Conservation (phyloP, 2,113 vertebrate genomes). For the Microcebus griseorufus region DNA sequence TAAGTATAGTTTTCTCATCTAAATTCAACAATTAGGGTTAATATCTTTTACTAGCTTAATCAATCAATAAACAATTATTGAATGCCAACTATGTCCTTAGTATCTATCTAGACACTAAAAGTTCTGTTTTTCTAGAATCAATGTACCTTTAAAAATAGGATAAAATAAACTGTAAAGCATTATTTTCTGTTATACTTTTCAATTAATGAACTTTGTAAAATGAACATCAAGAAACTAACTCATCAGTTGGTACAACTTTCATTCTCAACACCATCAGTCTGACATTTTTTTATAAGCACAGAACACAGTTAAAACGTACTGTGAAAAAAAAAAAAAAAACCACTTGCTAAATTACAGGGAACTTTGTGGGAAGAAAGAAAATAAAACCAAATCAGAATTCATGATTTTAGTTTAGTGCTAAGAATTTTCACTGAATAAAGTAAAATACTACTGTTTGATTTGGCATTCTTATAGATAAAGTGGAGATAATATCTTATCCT, state of each 20-base stretch:
- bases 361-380: conserved; percentile 58
- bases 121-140: conserved; percentile 31
- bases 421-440: conserved; percentile 37
- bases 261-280: conserved; percentile 63
- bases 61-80: conserved; percentile 44
- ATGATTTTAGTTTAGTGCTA: conserved; percentile 45
- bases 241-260: conserved; percentile 70
- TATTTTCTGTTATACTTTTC: conserved; percentile 61
- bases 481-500: background rate
- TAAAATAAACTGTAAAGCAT: conserved; percentile 26
- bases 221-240: conserved; percentile 74
- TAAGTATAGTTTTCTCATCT: background rate
- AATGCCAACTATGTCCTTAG: conserved; percentile 24
- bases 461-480: background rate
- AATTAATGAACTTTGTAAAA: conserved; percentile 73
- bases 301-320: conserved; percentile 69
- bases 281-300: conserved; percentile 72
- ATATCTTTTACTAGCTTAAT: conserved; percentile 46
- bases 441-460: background rate
- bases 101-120: conserved; percentile 4
- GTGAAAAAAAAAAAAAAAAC: conserved; percentile 40
- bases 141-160: conserved; percentile 1
- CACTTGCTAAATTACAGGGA: conserved; percentile 69
- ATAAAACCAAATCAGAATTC: conserved; percentile 60
- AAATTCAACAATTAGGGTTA: conserved; percentile 3